phyloP scores from a whole-genome alignment of 2,888 invertebrate species.

The Nasonovia ribisnigri region DNA sequence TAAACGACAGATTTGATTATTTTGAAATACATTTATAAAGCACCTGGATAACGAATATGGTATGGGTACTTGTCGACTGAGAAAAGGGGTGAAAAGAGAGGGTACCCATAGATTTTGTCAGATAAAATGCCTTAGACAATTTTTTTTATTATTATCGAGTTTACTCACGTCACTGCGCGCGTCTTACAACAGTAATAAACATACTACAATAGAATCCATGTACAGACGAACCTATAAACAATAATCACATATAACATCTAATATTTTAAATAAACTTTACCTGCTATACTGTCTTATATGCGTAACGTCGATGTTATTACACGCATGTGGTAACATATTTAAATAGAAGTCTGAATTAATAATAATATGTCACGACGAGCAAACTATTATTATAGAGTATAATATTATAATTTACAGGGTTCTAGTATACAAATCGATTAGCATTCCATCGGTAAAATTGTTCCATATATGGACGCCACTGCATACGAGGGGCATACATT shows the following conservation, averaged over 20 bases:
- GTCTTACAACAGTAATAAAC: not conserved
- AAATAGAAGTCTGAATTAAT: not conserved
- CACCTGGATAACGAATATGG: not conserved
- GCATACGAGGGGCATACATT: too few species aligned
- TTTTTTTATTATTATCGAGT: not conserved
- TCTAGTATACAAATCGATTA: not conserved
- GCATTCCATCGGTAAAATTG: not conserved
- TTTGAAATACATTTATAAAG: slow-evolving; percentile 2
- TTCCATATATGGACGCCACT: too few species aligned
- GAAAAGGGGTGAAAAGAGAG: not conserved
- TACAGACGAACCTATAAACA: not conserved
- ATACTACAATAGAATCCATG: not conserved
- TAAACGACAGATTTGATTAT: not conserved
- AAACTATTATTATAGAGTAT: not conserved
- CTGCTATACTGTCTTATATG: not conserved
- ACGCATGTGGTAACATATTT: not conserved
- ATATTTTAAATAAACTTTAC: not conserved
- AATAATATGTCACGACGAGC: not conserved
- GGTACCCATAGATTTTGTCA: not conserved
- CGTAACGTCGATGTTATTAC: not conserved
- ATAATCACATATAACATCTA: not conserved
- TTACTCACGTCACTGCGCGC: not conserved
- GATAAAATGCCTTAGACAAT: not conserved
- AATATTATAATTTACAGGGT: not conserved
- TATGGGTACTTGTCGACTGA: not conserved